These are phyloP conservation scores for Aegithalos caudatus DNA, from an alignment of 2,113 vertebrate species.

Conservation along the genomic window DNA sequence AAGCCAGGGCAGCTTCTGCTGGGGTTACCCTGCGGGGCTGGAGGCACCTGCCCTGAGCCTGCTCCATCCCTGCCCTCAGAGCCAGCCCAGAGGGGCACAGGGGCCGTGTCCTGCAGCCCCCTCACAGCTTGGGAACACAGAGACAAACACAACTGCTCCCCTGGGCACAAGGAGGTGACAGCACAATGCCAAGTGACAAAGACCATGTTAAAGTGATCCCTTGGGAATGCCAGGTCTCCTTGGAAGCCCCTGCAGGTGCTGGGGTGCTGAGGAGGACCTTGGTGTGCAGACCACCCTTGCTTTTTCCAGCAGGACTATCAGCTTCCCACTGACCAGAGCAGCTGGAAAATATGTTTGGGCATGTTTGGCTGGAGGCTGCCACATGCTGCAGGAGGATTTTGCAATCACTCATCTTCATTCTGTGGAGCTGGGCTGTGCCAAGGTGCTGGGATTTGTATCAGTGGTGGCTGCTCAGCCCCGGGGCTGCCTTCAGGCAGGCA, in stretches of 20 bases:
- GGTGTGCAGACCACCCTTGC: rapidly evolving
- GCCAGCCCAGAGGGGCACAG: rapidly evolving
- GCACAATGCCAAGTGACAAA: not conserved
- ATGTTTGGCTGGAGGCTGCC: not conserved
- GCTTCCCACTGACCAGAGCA: not conserved
- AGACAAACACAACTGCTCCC: rapidly evolving
- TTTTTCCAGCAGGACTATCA: not conserved
- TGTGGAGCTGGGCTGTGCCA: rapidly evolving
- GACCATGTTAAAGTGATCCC: rapidly evolving
- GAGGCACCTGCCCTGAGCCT: not conserved
- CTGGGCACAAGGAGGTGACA: not conserved
- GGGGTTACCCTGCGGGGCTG: rapidly evolving
- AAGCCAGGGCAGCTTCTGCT: not conserved
- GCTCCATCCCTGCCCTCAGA: not conserved
- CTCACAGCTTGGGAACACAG: rapidly evolving
- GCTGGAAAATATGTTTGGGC: not conserved
- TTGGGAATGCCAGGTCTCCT: not conserved
- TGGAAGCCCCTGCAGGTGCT: rapidly evolving
- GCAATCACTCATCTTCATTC: rapidly evolving
- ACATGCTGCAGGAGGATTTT: not conserved
- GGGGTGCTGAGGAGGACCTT: not conserved
- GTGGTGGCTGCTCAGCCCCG: not conserved
- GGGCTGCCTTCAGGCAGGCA: not conserved
- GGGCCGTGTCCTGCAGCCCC: not conserved
- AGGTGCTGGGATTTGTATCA: not conserved